Evolutionary conservation across 2,797 vertebrate genomes (phyloP).

Genomic region (Australoheros facetus): DNA sequence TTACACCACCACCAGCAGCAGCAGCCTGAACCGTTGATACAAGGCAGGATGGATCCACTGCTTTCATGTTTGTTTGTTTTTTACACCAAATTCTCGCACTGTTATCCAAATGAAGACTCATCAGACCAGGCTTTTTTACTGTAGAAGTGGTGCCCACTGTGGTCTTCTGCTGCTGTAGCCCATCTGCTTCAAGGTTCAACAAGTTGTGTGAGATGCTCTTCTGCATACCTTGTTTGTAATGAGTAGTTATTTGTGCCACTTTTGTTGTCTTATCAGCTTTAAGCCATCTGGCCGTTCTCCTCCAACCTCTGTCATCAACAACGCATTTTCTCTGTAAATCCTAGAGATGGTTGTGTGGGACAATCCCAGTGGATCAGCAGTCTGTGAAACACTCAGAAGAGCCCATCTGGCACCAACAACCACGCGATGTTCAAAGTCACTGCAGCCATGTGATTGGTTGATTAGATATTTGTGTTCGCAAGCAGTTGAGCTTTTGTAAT

Average conservation of each 20-base stretch:
- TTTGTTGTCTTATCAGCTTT: neutral
- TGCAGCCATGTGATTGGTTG: neutral
- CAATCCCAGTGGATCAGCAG: neutral
- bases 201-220: neutral
- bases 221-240: neutral
- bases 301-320: neutral
- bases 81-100: slow-evolving; percentile 36
- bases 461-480: neutral
- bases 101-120: slow-evolving; percentile 16
- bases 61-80: slow-evolving; percentile 12
- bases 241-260: neutral
- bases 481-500: neutral
- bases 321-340: neutral
- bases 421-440: too few species aligned
- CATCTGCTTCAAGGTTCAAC: neutral
- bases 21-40: neutral
- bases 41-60: neutral
- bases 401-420: too few species aligned
- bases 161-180: neutral
- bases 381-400: neutral
- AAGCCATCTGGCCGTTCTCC: neutral
- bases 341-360: neutral
- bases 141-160: neutral
- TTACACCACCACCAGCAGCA: neutral
- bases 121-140: neutral